Percentiles rank a stretch among this genome's conserved stretches.
These are phyloP conservation scores for Tuta absoluta DNA, from an alignment of 2,888 invertebrate genomes.

Conservation along the genomic window DNA sequence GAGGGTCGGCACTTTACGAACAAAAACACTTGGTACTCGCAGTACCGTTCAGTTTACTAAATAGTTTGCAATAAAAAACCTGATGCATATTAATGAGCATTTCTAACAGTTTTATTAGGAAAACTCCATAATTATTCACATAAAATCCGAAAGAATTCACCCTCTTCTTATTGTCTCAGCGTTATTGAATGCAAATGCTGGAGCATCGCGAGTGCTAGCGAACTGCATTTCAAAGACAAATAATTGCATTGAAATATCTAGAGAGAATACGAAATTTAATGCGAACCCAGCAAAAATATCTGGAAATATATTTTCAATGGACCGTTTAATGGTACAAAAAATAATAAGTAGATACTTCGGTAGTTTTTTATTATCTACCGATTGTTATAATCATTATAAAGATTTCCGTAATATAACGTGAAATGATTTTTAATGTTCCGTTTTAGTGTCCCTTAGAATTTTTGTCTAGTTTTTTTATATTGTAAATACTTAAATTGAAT, in stretches of 20 bases:
- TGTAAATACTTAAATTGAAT: too few species aligned
- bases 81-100: background rate
- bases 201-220: conserved; percentile 52
- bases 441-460: too few species aligned
- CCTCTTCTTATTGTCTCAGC: conserved; percentile 46
- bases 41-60: background rate
- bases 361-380: background rate
- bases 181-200: conserved; percentile 49
- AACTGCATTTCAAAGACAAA: conserved; percentile 65
- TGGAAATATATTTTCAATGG: conserved; percentile 27
- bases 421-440: too few species aligned
- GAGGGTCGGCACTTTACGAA: too few species aligned
- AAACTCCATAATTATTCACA: conserved; percentile 35
- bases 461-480: too few species aligned
- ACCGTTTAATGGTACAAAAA: conserved; percentile 15
- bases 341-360: background rate
- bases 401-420: too few species aligned
- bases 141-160: conserved; percentile 41
- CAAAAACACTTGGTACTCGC: background rate
- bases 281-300: conserved; percentile 53
- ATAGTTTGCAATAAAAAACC: background rate
- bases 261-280: conserved; percentile 62
- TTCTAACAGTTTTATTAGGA: background rate
- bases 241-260: conserved; percentile 58
- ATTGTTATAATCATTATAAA: too few species aligned